A percentile compares a stretch with the other conserved stretches of the same genome.
Conservation (phyloP, 2,888 invertebrate genomes). For the Pimpla rufipes region DNA sequence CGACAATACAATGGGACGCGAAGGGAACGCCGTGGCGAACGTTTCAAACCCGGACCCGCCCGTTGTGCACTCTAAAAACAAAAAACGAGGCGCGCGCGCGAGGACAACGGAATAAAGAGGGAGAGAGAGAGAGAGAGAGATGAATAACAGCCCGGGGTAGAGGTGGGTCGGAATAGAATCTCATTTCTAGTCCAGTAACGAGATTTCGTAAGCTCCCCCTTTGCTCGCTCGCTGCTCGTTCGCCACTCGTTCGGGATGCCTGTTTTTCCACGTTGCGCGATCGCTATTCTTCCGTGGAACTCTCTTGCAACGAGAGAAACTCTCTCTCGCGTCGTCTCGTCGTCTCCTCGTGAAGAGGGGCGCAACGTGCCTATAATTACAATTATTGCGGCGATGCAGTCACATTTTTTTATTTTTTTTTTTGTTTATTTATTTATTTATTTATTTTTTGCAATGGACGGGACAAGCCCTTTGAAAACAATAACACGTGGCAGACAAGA, state of each 20-base stretch:
- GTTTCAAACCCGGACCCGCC: background rate
- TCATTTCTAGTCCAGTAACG: constrained; percentile 66
- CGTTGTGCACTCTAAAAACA: constrained; percentile 54
- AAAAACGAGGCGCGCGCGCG: constrained; percentile 27
- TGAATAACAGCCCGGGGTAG: constrained; percentile 14
- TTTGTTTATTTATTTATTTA: too few species aligned
- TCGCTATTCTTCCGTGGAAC: constrained; percentile 63
- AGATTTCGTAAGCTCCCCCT: constrained; percentile 57
- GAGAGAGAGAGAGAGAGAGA: constrained; percentile 3
- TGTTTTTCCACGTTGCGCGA: constrained; percentile 56
- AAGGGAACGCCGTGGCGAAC: constrained; percentile 32
- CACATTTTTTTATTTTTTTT: too few species aligned
- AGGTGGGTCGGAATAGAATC: constrained; percentile 58
- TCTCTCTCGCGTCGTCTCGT: constrained; percentile 29
- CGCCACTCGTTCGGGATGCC: constrained; percentile 61
- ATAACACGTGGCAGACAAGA: too few species aligned
- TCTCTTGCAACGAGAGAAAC: constrained; percentile 52
- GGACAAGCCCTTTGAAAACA: too few species aligned
- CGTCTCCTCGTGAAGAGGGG: background rate
- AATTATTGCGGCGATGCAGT: background rate
- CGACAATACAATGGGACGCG: constrained; percentile 24
- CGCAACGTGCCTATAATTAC: background rate
- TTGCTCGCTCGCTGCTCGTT: constrained; percentile 24
- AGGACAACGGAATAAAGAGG: constrained; percentile 39
- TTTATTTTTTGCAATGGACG: too few species aligned